Conservation (phyloP, 1,140 invertebrate genomes). For the Aleiodes sp. region DNA sequence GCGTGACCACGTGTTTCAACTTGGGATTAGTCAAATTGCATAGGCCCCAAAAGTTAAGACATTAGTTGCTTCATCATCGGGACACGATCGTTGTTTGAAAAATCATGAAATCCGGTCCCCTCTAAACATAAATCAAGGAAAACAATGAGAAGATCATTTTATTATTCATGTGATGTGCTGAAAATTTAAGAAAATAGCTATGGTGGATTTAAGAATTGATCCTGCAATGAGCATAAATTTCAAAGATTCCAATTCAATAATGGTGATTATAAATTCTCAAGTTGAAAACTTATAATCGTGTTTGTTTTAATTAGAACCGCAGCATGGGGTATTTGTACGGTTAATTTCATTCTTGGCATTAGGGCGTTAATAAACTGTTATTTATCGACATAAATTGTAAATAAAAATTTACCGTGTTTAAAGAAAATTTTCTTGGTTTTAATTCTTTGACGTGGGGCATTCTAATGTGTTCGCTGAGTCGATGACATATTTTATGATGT, state of each 20-base stretch:
- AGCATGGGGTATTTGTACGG: conserved; percentile 43
- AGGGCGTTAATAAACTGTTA: conserved; percentile 54
- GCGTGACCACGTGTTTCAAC: conserved; percentile 23
- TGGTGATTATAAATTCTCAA: conserved; percentile 53
- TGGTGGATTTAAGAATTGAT: background rate
- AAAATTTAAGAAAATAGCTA: background rate
- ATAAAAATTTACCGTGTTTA: background rate
- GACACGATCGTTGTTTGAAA: background rate
- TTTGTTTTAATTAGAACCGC: conserved; percentile 62
- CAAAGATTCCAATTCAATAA: conserved; percentile 14
- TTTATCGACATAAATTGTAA: conserved; percentile 40
- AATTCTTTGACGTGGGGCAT: background rate
- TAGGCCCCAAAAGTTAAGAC: background rate
- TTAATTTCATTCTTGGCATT: conserved; percentile 53
- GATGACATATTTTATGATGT: conserved; percentile 1
- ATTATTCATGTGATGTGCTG: background rate
- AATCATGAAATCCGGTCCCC: conserved; percentile 4
- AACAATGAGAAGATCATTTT: background rate
- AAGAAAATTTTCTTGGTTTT: background rate
- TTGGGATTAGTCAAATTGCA: conserved; percentile 23
- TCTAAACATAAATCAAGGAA: background rate
- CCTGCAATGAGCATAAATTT: conserved; percentile 16
- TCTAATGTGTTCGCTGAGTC: conserved; percentile 1
- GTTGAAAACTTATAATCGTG: conserved; percentile 54
- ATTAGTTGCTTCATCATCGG: background rate